These are phyloP conservation scores for Drosophila siamana DNA, from an alignment of 2,888 invertebrate genomes.

Conservation along the genomic window DNA sequence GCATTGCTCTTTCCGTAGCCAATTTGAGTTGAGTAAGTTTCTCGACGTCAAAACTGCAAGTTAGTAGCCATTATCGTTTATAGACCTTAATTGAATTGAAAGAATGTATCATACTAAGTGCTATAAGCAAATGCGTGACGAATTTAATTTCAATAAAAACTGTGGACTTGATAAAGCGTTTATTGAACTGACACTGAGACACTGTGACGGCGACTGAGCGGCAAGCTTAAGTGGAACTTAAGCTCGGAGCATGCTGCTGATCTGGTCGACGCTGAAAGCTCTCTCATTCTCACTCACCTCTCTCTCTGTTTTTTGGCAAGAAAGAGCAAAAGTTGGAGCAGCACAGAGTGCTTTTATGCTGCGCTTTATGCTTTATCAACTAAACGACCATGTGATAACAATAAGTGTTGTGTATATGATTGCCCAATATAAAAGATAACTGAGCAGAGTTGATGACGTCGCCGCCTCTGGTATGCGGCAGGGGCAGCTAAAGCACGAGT, in stretches of 20 bases:
- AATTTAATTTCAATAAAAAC: constrained; percentile 33
- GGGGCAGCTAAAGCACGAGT: neutral
- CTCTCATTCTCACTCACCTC: constrained; percentile 1
- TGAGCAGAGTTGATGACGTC: constrained; percentile 26
- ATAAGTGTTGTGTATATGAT: neutral
- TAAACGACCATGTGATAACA: constrained; percentile 39
- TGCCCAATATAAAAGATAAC: constrained; percentile 4
- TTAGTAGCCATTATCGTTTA: neutral
- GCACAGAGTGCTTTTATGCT: constrained; percentile 6
- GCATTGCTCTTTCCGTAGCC: constrained; percentile 28
- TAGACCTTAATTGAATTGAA: constrained; percentile 12
- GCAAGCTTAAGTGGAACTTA: constrained; percentile 11
- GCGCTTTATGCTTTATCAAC: constrained; percentile 33
- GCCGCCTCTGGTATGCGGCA: neutral
- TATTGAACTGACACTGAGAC: constrained; percentile 50
- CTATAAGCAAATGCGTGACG: constrained; percentile 29
- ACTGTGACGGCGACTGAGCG: neutral
- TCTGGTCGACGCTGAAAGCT: constrained; percentile 21
- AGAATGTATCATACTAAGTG: constrained; percentile 15
- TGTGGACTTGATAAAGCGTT: constrained; percentile 53
- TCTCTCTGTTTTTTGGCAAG: neutral
- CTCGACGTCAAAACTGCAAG: constrained; percentile 10
- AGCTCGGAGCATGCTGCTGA: constrained; percentile 8
- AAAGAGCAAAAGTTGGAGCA: neutral
- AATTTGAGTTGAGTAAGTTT: constrained; percentile 8